phyloP scores from a whole-genome alignment of 2,797 vertebrate genomes.

The Ciconia nigra region DNA sequence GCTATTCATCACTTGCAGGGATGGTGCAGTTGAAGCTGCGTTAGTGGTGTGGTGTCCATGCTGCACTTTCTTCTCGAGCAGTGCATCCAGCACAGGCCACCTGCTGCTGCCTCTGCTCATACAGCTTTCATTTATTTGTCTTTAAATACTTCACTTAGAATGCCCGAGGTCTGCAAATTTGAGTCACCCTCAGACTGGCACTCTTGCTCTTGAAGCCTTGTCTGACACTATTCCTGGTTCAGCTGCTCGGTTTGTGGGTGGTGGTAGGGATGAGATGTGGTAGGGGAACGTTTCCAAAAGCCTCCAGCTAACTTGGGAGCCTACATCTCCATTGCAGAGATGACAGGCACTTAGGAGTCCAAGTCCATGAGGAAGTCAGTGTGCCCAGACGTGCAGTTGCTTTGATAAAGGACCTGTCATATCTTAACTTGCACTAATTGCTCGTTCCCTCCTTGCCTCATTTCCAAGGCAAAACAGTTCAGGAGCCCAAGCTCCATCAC shows the following conservation, averaged over 20 bases:
- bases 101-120: background rate
- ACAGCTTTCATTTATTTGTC: background rate
- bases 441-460: background rate
- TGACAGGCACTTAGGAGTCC: background rate
- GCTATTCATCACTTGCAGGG: background rate
- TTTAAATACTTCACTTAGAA: background rate
- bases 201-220: background rate
- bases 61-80: background rate
- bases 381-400: background rate
- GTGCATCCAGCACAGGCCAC: background rate
- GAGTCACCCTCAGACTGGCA: too few species aligned
- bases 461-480: background rate
- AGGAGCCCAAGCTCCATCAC: background rate
- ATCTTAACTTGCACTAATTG: background rate
- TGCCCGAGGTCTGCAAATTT: background rate
- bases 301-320: background rate
- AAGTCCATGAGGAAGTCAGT: background rate
- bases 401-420: background rate
- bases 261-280: background rate
- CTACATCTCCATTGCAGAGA: background rate
- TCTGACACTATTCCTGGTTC: background rate
- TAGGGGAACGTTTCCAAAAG: background rate
- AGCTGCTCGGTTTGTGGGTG: background rate
- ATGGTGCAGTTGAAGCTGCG: background rate
- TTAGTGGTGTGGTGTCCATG: background rate